Conservation (phyloP, 2,113 vertebrate genomes). For the Bujurquina vittata region DNA sequence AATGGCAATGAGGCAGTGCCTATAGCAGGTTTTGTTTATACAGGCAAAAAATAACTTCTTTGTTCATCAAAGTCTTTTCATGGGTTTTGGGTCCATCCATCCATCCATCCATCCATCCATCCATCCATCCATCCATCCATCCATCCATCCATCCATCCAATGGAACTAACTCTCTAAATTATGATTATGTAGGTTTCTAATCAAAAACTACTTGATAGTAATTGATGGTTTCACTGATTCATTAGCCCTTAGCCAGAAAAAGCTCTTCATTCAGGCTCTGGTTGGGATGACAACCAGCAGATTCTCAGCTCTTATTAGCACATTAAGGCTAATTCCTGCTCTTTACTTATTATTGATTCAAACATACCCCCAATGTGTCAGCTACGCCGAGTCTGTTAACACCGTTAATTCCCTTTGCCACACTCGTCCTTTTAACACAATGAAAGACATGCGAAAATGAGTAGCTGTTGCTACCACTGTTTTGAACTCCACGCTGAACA, state of each 20-base stretch:
- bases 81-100: neutral
- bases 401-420: neutral
- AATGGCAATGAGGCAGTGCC: neutral
- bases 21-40: conserved; percentile 8
- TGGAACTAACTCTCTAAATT: neutral
- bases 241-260: neutral
- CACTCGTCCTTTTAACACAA: conserved; percentile 33
- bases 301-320: neutral
- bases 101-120: neutral
- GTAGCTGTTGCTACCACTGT: neutral
- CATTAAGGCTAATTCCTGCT: conserved; percentile 13
- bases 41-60: neutral
- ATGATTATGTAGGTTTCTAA: neutral
- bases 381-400: conserved; percentile 9
- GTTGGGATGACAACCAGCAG: neutral
- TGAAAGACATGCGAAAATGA: neutral
- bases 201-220: neutral
- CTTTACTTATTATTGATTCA: conserved; percentile 14
- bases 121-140: too few species aligned
- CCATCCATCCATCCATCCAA: too few species aligned
- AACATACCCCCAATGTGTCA: neutral
- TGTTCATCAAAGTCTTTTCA: neutral
- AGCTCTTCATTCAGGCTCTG: neutral
- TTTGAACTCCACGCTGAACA: neutral
- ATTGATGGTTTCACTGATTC: conserved; percentile 2